Base-by-base conservation (phyloP, 2,797 vertebrate species). In the Falco rusticolus region DNA sequence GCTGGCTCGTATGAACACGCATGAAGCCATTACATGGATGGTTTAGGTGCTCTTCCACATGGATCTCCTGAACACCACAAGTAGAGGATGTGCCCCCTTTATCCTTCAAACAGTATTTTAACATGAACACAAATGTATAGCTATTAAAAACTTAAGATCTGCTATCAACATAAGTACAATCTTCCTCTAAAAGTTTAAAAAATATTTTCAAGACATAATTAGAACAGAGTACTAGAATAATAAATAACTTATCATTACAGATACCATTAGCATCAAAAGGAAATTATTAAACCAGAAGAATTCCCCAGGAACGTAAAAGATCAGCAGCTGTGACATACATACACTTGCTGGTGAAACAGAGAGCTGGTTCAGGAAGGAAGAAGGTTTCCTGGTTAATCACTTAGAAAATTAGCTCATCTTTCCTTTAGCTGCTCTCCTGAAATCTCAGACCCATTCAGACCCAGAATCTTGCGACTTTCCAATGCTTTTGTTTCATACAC, bases 361-460 rank as follows among this genome's bases (percentile, higher is more conserved):
- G 94, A 45, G 16, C 72, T 37, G 92, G 51, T 75, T 94, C 88
- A 93, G 94, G 90, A 97, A 96, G 76, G 84, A 95, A 96, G 90
- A 93, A 77, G 86, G 90, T 87, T 95, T 96, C 88, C 92, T 91
- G 77, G 78, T 95, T 91, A 96, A 96, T 93, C 90, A 82, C 83
- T 96, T 92, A 91, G 92, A 98, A 97, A 96, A 97, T 95, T 79
- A 97, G 89, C 90, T 96, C 79, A 78, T 90, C 93, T 96, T 91
- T 85, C 89, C 76, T 87, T 84, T 75, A 89, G 80, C 87, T 86
- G 79, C 93, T 96, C 97, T 91, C 84, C 74, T 61, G 37, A 88
- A 95, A 93, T 66, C 84, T 81, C 88, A 92, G 95, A 94, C 89
- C 94, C 89, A 72, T 86, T 94, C 84, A 76, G 91, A 90, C 77